phyloP scores from a whole-genome alignment of 2,888 invertebrate genomes.

The Carcina quercana region DNA sequence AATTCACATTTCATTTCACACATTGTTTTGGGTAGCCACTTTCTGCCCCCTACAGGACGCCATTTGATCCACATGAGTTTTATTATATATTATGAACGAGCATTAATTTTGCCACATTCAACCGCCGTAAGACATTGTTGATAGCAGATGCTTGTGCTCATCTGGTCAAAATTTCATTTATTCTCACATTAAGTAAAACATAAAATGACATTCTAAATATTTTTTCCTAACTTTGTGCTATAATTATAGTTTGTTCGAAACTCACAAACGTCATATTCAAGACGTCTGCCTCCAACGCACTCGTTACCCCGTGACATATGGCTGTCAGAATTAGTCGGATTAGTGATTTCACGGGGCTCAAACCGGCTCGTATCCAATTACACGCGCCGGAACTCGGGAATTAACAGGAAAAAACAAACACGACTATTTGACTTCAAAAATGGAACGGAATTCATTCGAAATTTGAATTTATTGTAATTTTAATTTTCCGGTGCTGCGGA shows the following conservation, averaged over 20 bases:
- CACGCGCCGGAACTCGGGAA: conserved; percentile 53
- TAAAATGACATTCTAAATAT: too few species aligned
- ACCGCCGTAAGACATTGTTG: too few species aligned
- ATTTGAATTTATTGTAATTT: conserved; percentile 35
- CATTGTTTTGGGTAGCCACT: too few species aligned
- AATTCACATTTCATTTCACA: too few species aligned
- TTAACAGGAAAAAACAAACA: conserved; percentile 54
- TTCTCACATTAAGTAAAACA: too few species aligned
- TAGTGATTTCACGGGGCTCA: conserved; percentile 69
- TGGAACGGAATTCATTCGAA: conserved; percentile 40
- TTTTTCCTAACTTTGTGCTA: too few species aligned
- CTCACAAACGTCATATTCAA: conserved; percentile 18
- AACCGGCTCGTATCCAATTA: conserved; percentile 65
- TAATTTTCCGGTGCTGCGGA: conserved; percentile 30
- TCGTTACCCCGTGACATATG: conserved; percentile 70
- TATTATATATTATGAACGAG: too few species aligned
- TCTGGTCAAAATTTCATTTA: neutral
- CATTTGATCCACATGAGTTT: too few species aligned
- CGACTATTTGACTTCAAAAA: conserved; percentile 48
- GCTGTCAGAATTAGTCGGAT: conserved; percentile 73
- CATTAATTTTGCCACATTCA: too few species aligned
- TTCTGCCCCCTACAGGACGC: too few species aligned
- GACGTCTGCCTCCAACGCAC: conserved; percentile 34
- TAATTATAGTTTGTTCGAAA: too few species aligned
- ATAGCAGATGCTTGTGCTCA: too few species aligned